These are phyloP conservation scores for Melipona bicolor DNA, from an alignment of 2,888 invertebrate genomes.

Conservation along the genomic window DNA sequence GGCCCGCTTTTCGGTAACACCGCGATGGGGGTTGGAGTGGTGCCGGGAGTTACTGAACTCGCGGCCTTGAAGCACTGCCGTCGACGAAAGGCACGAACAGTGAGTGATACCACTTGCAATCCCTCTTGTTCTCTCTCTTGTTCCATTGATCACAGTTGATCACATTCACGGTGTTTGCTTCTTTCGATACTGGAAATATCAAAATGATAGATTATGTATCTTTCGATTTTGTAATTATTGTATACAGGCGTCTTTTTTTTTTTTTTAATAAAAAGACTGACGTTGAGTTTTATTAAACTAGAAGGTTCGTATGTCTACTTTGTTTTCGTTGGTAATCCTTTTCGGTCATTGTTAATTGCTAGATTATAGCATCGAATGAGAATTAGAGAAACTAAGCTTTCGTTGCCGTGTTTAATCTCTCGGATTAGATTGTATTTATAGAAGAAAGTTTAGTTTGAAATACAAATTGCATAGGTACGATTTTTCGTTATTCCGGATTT, in stretches of 20 bases:
- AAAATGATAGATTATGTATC: not conserved
- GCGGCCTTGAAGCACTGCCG: conserved; percentile 95
- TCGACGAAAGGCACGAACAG: conserved; percentile 97
- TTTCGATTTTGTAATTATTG: not conserved
- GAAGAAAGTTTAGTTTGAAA: too few relatives aligned
- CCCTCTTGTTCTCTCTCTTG: not conserved
- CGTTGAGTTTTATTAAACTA: too few relatives aligned
- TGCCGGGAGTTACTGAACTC: conserved; percentile 81
- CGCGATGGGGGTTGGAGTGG: conserved; percentile 87
- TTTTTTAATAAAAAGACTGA: too few relatives aligned
- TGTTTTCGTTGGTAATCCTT: too few relatives aligned
- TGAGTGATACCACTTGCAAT: conserved; percentile 76
- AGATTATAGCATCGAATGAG: too few relatives aligned
- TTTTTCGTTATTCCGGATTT: too few relatives aligned
- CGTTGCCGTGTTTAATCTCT: too few relatives aligned
- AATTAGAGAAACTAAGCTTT: too few relatives aligned
- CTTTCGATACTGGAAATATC: not conserved
- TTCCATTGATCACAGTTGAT: not conserved
- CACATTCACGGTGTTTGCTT: not conserved
- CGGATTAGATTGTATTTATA: too few relatives aligned
- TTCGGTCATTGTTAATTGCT: too few relatives aligned
- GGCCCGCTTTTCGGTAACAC: conserved; percentile 87
- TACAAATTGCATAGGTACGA: too few relatives aligned
- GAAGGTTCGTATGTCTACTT: too few relatives aligned
- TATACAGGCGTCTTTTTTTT: not conserved